These are phyloP conservation scores for Synergus itoensis DNA, from an alignment of 2,888 invertebrate species.

Conservation along the genomic window DNA sequence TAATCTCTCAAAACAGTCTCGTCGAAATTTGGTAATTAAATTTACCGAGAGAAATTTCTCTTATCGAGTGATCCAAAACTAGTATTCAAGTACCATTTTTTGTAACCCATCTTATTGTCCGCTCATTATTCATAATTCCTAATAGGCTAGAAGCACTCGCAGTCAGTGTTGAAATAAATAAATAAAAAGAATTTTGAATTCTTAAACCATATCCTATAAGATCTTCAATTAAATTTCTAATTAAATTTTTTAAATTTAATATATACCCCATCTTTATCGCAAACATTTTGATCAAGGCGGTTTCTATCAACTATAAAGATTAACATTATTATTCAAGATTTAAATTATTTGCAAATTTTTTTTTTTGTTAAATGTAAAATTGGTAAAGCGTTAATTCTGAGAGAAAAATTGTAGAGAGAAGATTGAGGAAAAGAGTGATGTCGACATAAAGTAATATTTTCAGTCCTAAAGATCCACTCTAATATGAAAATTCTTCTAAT, in stretches of 20 bases:
- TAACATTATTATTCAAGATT: background rate
- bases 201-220: background rate
- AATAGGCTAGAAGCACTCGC: conserved; percentile 15
- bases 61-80: background rate
- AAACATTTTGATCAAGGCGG: conserved; percentile 30
- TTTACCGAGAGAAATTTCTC: background rate
- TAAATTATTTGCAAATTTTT: background rate
- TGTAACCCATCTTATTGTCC: conserved; percentile 11
- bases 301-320: conserved; percentile 3
- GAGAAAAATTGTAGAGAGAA: background rate
- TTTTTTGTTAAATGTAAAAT: background rate
- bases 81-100: background rate
- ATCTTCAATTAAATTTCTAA: background rate
- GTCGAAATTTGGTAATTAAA: background rate
- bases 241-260: background rate
- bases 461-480: background rate
- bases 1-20: background rate
- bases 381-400: background rate
- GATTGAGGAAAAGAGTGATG: background rate
- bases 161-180: conserved; percentile 17
- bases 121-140: conserved; percentile 11
- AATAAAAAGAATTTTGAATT: background rate
- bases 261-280: background rate
- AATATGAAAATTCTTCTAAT: background rate
- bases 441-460: background rate